Evolutionary conservation across 2,888 invertebrate genomes (phyloP), one percentile per base, ranked within the genome.

Genomic region (Drosophila austrosaltans): DNA sequence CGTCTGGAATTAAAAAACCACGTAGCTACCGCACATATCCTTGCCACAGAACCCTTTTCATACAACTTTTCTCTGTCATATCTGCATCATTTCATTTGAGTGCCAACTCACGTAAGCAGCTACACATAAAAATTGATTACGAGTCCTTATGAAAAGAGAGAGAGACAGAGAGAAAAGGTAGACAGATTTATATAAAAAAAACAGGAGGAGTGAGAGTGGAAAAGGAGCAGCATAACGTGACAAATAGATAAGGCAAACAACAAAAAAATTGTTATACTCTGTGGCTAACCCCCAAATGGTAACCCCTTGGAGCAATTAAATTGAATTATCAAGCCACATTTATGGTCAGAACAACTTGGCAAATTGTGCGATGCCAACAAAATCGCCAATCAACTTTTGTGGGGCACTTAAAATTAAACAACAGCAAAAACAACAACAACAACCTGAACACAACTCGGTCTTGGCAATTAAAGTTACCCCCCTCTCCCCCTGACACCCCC

Each of bases 81-180:
- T 74, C 25, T 28, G 30, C 53, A 39, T 40, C 39, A 42, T 40
- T 36, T 75, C 69, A 77, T 88, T 90, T 89, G 75, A 74, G 75
- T 85, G 77, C 77, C 89, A 71, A 60, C 79, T 80, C 90, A 90
- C 91, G 91, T 91, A 87, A 67, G 62, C 73, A 65, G 72, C 71
- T 70, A 64, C 67, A 81, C 84, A 83, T 89, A 85, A 89, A 90
- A 90, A 89, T 89, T 89, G 91, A 90, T 90, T 91, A 83, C 79
- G 79, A 79, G 62, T 79, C 72, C 78, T 80, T 82, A 85, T 83
- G 78, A 59, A 36, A 68, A 69, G 76, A 81, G 71, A 16, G 0
- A 16, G 16, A 16, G 16, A 16, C 16, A 16, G 16, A 16, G 16
- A 3, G 3, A 25, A 48, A 25, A 6, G 3, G 44, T 3, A 48